phyloP scores from a whole-genome alignment of 2,888 invertebrate species.

The Laothoe populi region DNA sequence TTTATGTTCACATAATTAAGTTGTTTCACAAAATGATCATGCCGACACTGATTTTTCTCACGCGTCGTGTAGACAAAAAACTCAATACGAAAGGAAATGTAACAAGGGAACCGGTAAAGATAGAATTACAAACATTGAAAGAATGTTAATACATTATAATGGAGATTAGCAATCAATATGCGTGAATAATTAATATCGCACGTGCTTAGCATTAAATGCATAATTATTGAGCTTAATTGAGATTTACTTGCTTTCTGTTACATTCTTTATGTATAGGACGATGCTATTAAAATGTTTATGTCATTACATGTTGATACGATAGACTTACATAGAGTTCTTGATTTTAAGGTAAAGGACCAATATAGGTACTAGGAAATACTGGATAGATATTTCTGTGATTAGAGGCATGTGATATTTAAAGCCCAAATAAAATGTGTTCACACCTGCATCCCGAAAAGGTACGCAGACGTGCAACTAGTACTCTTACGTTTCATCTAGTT shows the following conservation, averaged over 20 bases:
- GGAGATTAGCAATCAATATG: neutral
- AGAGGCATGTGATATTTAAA: no score
- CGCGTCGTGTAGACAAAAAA: conserved; percentile 23
- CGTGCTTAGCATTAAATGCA: neutral
- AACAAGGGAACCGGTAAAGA: conserved; percentile 20
- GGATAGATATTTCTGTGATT: no score
- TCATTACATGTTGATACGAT: neutral
- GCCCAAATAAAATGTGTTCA: no score
- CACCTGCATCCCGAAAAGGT: no score
- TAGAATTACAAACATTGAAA: conserved; percentile 3
- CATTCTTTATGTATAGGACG: neutral
- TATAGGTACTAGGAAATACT: no score
- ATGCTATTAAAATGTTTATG: neutral
- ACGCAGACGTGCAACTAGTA: no score
- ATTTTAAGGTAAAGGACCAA: no score
- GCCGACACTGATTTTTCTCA: conserved; percentile 27
- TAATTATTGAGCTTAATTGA: neutral
- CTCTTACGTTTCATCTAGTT: no score
- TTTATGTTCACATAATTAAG: conserved; percentile 29
- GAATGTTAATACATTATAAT: conserved; percentile 8
- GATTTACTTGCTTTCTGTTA: conserved; percentile 9
- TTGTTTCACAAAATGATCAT: conserved; percentile 29
- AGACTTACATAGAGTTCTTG: neutral
- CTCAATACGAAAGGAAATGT: conserved; percentile 19
- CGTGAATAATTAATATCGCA: conserved; percentile 7